Evolutionary conservation across 1,140 invertebrate genomes (phyloP), one percentile per base, ranked within the genome.

Genomic region (Panonychus citri): DNA sequence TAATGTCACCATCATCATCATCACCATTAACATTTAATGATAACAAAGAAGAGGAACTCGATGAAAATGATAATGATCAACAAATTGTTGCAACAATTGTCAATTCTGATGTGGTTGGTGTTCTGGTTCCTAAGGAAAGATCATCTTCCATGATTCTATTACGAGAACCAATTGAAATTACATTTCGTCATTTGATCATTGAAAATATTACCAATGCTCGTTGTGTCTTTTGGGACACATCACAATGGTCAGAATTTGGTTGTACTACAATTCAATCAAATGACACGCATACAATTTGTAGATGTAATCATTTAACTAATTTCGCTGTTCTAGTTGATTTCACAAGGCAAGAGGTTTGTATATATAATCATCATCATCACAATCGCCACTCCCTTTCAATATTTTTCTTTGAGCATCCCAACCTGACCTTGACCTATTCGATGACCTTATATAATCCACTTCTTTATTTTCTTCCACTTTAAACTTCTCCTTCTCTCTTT

Each of bases 121-220:
- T 46, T n/a, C 10, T 46, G 21, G 30, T 34, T 34, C 30, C 30
- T 12, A 34, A 34, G 12, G 30, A 34, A 7, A 12, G 30, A 7
- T 34, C n/a, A n/a, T n/a, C 30, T 12, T 34, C 30, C 5, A 34
- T 34, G 30, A 34, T 34, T 34, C 30, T 34, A 12, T 1, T 34
- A 12, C 30, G 30, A 34, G 30, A 34, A 34, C 30, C 30, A 5
- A 34, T 34, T 34, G 30, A 34, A 27, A 28, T 51, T 12, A 51
- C 25, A 3, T 51, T 51, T 26, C 17, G 24, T 7, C 85, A 90
- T 71, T 69, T 88, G 39, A 76, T 78, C 60, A 79, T 77, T 1
- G 82, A 87, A 63, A 90, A 90, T 68, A 82, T 89, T 12, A 84
- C 82, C 30, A 88, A 89, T 72, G 85, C 87, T 7, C 78, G 79